Evolutionary conservation across 2,113 vertebrate species (phyloP).

Genomic region (Xyrauchen texanus): DNA sequence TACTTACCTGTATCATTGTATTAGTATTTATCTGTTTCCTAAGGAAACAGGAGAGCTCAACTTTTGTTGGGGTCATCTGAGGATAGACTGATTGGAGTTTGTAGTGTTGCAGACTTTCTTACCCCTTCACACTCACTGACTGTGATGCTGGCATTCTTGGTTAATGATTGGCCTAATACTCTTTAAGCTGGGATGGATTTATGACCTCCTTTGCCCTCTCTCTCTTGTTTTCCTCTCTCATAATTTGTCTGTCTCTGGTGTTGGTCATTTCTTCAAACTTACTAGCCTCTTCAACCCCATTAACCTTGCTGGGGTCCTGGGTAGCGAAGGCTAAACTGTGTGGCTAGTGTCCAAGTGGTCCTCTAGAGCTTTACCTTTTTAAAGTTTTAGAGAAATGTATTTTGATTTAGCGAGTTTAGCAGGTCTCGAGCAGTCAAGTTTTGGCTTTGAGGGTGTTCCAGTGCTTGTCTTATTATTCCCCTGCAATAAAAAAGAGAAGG

Average conservation of each 20-base stretch:
- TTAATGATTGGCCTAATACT: slow-evolving; percentile 36
- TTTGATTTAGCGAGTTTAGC: slow-evolving; percentile 40
- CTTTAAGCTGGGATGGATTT: slow-evolving; percentile 22
- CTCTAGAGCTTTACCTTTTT: slow-evolving; percentile 41
- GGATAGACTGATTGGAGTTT: slow-evolving; percentile 38
- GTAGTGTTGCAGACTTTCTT: slow-evolving; percentile 35
- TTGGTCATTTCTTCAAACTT: slow-evolving; percentile 4
- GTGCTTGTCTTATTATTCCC: slow-evolving; percentile 61
- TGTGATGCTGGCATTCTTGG: slow-evolving; percentile 44
- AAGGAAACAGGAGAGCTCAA: no score
- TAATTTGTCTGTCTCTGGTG: no score
- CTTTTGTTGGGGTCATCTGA: slow-evolving; percentile 36
- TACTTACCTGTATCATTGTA: no score
- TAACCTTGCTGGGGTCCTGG: slow-evolving; percentile 11
- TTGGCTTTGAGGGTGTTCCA: slow-evolving; percentile 59
- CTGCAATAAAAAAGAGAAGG: slow-evolving; percentile 18
- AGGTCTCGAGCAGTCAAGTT: slow-evolving; percentile 41
- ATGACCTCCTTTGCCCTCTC: slow-evolving; percentile 27
- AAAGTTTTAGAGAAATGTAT: slow-evolving; percentile 44
- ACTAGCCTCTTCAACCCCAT: slow-evolving; percentile 15
- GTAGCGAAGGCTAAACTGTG: slow-evolving; percentile 3
- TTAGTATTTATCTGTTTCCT: not conserved
- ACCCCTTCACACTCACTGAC: slow-evolving; percentile 40
- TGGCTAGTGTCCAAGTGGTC: slow-evolving; percentile 38
- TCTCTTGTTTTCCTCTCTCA: not conserved